Conservation (phyloP, 2,797 vertebrate species). For the Chrosomus eos region DNA sequence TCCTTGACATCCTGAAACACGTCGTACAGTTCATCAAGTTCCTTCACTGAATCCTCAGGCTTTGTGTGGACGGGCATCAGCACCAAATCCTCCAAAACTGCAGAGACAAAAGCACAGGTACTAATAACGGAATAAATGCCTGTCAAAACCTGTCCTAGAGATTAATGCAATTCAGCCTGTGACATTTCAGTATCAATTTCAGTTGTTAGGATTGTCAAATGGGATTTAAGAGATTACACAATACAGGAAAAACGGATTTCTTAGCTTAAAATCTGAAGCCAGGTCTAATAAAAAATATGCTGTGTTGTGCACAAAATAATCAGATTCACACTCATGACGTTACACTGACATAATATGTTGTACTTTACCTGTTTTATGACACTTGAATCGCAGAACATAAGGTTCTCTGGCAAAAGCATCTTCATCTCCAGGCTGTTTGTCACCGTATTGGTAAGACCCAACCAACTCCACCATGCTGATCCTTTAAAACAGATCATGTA, state of each 20-base stretch:
- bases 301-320: not conserved
- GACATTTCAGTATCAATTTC: not conserved
- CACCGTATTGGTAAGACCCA: constrained; percentile 76
- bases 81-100: constrained; percentile 78
- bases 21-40: constrained; percentile 78
- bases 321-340: not conserved
- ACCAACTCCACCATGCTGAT: constrained; percentile 72
- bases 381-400: constrained; percentile 78
- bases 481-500: constrained; percentile 56
- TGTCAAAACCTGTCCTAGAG: not conserved
- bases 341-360: not conserved
- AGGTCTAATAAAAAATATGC: not conserved
- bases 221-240: not conserved
- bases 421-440: constrained; percentile 64
- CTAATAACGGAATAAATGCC: not conserved
- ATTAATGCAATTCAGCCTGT: not conserved
- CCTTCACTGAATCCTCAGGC: constrained; percentile 74
- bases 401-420: constrained; percentile 80
- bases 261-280: not conserved
- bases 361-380: constrained; percentile 70
- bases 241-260: not conserved
- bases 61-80: constrained; percentile 81
- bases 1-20: constrained; percentile 70
- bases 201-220: no score
- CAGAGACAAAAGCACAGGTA: constrained; percentile 11